These are phyloP conservation scores for Eulemur rufifrons DNA, from an alignment of 2,113 vertebrate genomes.

Conservation along the genomic window DNA sequence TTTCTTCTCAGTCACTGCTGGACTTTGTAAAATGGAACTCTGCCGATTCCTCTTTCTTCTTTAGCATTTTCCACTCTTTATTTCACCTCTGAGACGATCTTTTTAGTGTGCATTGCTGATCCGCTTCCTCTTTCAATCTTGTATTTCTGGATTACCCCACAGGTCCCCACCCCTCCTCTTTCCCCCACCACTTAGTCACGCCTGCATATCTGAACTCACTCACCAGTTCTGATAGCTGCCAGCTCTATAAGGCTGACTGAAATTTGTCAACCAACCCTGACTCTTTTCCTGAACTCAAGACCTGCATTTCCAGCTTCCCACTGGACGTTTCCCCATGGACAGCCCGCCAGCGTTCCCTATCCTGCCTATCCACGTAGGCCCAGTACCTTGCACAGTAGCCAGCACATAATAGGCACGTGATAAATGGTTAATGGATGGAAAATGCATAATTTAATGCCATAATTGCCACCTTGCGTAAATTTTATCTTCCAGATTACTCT, in stretches of 20 bases:
- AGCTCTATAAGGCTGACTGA: background rate
- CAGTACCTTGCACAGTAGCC: background rate
- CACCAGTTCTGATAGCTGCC: background rate
- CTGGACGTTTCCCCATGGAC: background rate
- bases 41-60: background rate
- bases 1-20: background rate
- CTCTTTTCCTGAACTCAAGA: background rate
- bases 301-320: background rate
- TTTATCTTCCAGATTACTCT: background rate
- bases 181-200: background rate
- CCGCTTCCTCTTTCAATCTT: background rate
- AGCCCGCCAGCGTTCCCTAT: background rate
- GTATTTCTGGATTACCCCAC: background rate
- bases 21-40: background rate
- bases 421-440: background rate
- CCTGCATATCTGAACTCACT: background rate
- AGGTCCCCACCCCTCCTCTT: background rate
- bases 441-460: background rate
- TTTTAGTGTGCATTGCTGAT: background rate
- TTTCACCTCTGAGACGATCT: background rate
- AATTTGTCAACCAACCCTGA: background rate
- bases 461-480: background rate
- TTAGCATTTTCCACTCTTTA: background rate
- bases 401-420: background rate
- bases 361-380: background rate